Percentiles rank a stretch among this genome's conserved stretches.
Conservation (phyloP, 2,113 vertebrate species). For the Siniperca chuatsi region DNA sequence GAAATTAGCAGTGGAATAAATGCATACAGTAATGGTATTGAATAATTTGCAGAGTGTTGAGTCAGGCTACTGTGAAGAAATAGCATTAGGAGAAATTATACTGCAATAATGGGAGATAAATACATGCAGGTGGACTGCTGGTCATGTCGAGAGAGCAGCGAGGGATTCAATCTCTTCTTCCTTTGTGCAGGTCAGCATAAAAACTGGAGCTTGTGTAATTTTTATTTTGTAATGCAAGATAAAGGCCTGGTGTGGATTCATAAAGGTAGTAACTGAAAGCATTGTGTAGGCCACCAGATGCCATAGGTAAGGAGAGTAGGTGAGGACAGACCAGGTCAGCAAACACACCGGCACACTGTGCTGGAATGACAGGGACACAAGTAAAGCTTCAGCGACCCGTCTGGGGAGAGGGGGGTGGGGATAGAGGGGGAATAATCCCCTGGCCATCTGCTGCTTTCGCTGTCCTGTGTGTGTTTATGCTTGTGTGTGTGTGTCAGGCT, state of each 20-base stretch:
- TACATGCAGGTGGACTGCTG: background rate
- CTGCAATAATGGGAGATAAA: background rate
- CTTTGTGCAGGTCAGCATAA: background rate
- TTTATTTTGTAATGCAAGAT: background rate
- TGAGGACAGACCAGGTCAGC: slow-evolving; percentile 33
- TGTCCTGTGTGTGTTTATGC: slow-evolving; percentile 29
- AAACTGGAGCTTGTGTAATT: background rate
- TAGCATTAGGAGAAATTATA: background rate
- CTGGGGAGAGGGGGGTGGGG: slow-evolving; percentile 33
- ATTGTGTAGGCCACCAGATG: slow-evolving; percentile 44
- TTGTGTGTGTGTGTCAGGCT: slow-evolving; percentile 17
- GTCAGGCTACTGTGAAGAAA: slow-evolving; percentile 19
- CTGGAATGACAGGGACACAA: slow-evolving; percentile 39
- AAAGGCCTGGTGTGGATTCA: background rate
- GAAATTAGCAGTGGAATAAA: slow-evolving; percentile 61
- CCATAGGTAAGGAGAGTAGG: slow-evolving; percentile 34
- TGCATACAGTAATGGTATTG: slow-evolving; percentile 44
- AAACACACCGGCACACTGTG: slow-evolving; percentile 6
- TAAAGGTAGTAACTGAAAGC: slow-evolving; percentile 7
- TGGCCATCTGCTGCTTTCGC: slow-evolving; percentile 79
- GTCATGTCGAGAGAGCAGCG: background rate
- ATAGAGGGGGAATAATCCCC: slow-evolving; percentile 76
- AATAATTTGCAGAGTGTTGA: slow-evolving; percentile 25
- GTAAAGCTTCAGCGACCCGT: slow-evolving; percentile 54
- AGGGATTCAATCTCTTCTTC: background rate